Evolutionary conservation across 2,113 vertebrate species (phyloP), one percentile per base, ranked within the genome.

Genomic region (Apodemus speciosus): DNA sequence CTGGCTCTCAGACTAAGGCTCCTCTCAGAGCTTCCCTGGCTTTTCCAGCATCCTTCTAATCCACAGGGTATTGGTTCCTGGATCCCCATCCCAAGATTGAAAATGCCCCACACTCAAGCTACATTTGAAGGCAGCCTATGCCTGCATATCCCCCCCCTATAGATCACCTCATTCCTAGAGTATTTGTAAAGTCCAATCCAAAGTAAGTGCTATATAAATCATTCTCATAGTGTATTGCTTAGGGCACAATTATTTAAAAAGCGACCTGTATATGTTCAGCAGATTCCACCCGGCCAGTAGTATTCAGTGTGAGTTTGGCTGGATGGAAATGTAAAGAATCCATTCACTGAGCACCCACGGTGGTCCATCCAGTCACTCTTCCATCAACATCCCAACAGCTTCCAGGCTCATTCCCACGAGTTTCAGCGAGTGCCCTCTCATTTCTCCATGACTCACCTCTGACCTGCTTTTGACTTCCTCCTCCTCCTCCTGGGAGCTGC

Each of bases 401-500:
- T 93, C n/a, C 16, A 69, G 72, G 71, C 49, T 2, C 0, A 30
- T 53, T 30, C 9, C 1, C 3, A 0, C 6, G 6, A 68, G 53
- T 87, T 90, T 94, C 87, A 76, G 86, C 38, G 23, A 2, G 9
- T 15, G 79, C 69, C 38, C 68, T 90, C 88, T 35, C 0, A 2
- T 88, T 96, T 94, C 56, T 81, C 90, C 75, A 79, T 73, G 35
- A 64, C 56, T 84, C 85, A 49, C 53, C 66, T 85, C 68, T 51
- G 69, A 86, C 71, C 85, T 80, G 72, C 75, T 40, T 58, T 46
- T 69, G 79, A 56, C 69, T 30, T 91, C 40, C 8, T 71, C 66
- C 53, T 7, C 1, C 18, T 40, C 53, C 75, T 6, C 0, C 1
- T 27, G 60, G 56, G 43, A 88, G 62, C 27, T 32, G 21, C 32